Evolutionary conservation across 2,113 vertebrate genomes (phyloP), one percentile per base, ranked within the genome.

Genomic region (Periophthalmus modestus): DNA sequence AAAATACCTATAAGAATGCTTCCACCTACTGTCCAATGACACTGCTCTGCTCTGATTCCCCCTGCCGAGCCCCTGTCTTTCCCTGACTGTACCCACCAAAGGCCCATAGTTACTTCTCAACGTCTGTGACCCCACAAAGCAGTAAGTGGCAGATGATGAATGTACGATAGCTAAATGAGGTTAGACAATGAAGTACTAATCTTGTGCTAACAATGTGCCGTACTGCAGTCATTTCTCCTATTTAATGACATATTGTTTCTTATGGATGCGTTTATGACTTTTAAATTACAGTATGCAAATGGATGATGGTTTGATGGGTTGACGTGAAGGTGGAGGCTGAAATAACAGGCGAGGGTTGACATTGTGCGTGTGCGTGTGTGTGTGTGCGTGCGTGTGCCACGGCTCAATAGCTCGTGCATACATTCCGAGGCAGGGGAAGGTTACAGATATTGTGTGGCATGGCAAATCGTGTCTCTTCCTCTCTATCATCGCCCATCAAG

Each of bases 401-500:
- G 84, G 83, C 86, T 91, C 88, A 81, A 71, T 85, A 71, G 87
- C 88, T 78, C 50, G 73, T 59, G 74, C 72, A 7, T 79, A 82
- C 74, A 28, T 77, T 71, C 63, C 68, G 76, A 63, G 85, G 78
- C 73, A 84, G 80, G 61, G 80, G 88, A 91, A 91, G 88, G 87
- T 90, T 89, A 86, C 83, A 88, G 88, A 92, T 92, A 92, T 89
- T 91, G 86, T 89, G 89, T 83, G 82, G 88, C 84, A 87, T 86
- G 83, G 88, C 75, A 83, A 88, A 85, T 89, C 50, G 83, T 89
- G 90, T 90, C 85, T 81, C 87, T 89, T 89, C 89, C 87, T 90
- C 89, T 91, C 85, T 85, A 90, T 92, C 91, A 89, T 86, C 85
- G 81, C 80, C 86, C 86, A 90, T 91, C 91, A 93, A 94, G 93